These are phyloP conservation scores for Astropecten irregularis DNA, from an alignment of 53 echinoderm and acorn worm genomes.

Conservation along the genomic window DNA sequence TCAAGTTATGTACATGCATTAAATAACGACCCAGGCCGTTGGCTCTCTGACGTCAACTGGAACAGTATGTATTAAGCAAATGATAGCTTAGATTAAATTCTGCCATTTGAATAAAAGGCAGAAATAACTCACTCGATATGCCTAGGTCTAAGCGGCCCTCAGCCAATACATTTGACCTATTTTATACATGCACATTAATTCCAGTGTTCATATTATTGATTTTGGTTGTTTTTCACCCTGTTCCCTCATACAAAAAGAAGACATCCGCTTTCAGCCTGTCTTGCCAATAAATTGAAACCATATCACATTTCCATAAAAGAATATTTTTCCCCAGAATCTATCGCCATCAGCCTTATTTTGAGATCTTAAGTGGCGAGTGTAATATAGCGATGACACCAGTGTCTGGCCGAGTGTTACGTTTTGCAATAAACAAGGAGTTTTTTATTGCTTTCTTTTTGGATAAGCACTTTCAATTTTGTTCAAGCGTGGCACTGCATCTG, in stretches of 20 bases:
- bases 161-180: constrained; percentile 38
- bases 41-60: constrained; percentile 46
- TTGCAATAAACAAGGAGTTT: not conserved
- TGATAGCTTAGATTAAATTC: constrained; percentile 55
- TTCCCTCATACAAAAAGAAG: not conserved
- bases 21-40: not conserved
- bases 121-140: not conserved
- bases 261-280: not conserved
- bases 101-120: constrained; percentile 26
- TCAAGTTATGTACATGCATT: constrained; percentile 51
- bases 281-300: constrained; percentile 27
- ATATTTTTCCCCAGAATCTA: constrained; percentile 5
- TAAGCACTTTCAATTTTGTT: not conserved
- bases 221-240: constrained; percentile 39
- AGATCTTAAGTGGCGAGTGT: constrained; percentile 2
- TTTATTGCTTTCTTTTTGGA: constrained; percentile 8
- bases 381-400: not conserved
- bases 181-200: constrained; percentile 55
- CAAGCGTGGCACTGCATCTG: not conserved
- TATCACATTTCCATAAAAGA: constrained; percentile 42
- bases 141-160: not conserved
- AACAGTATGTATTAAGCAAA: constrained; percentile 43
- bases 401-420: not conserved
- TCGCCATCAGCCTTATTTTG: not conserved
- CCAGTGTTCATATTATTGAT: constrained; percentile 46